Percentiles rank a stretch among this genome's conserved stretches.
These are phyloP conservation scores for Halcyon chelicuti DNA, from an alignment of 2,797 vertebrate genomes.

Conservation along the genomic window DNA sequence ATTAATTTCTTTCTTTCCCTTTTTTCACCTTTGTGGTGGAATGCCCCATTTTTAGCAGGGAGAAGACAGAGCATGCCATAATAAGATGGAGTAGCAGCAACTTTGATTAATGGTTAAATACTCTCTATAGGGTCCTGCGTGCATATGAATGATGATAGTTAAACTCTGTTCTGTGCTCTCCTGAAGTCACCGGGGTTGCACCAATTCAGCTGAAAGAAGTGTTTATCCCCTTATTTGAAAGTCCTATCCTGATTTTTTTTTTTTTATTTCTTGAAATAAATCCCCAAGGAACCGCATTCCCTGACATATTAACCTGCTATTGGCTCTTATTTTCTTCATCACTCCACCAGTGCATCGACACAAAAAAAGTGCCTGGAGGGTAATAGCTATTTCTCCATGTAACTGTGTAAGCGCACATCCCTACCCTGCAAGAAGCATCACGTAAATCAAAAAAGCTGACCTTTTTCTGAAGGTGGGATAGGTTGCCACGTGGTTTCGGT, in stretches of 20 bases:
- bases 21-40: background rate
- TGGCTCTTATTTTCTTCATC: background rate
- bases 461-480: background rate
- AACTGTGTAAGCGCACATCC: background rate
- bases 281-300: background rate
- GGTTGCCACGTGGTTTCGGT: accelerated
- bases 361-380: background rate
- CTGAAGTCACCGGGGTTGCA: background rate
- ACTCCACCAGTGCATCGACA: background rate
- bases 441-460: accelerated
- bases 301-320: background rate
- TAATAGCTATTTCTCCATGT: background rate
- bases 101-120: background rate
- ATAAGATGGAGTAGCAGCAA: background rate
- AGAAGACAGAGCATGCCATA: background rate
- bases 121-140: background rate
- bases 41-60: background rate
- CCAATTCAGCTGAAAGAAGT: background rate
- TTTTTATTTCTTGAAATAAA: background rate
- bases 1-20: background rate
- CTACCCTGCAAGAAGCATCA: background rate
- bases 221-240: background rate
- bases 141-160: background rate
- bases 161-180: background rate
- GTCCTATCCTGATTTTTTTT: background rate